These are phyloP conservation scores for Sarcoramphus papa DNA, from an alignment of 2,797 vertebrate genomes.

Conservation along the genomic window DNA sequence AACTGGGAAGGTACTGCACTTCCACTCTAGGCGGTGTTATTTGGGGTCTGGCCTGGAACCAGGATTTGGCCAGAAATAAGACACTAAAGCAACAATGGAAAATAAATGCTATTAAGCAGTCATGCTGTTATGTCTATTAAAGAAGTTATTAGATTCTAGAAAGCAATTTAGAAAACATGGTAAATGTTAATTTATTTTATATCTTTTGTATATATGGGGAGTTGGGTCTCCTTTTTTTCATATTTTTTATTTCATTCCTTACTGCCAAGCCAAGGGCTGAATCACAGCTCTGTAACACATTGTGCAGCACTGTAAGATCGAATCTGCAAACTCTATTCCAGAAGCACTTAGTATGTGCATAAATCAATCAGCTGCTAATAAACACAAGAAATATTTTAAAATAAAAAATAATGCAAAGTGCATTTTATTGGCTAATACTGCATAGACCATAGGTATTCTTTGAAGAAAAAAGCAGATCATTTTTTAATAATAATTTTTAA, in stretches of 20 bases:
- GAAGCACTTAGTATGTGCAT: background rate
- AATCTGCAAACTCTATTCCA: background rate
- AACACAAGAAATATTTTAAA: background rate
- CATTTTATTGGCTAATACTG: background rate
- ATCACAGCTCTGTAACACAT: background rate
- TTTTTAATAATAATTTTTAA: background rate
- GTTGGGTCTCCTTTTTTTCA: background rate
- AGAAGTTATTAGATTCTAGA: background rate
- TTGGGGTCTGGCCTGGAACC: background rate
- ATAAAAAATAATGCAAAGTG: background rate
- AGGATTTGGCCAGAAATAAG: background rate
- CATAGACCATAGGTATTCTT: background rate
- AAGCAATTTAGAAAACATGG: background rate
- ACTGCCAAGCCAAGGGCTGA: background rate
- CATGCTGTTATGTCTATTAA: background rate
- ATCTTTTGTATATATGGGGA: too few species aligned
- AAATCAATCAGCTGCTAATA: background rate
- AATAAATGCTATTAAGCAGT: background rate
- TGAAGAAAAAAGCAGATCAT: background rate
- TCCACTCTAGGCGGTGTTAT: background rate
- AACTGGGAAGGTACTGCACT: background rate
- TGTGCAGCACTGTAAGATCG: background rate
- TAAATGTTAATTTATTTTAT: background rate
- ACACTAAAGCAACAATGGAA: background rate
- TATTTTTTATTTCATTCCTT: background rate